Conservation (phyloP, 1,140 invertebrate genomes). For the Coenobita brevimanus region DNA sequence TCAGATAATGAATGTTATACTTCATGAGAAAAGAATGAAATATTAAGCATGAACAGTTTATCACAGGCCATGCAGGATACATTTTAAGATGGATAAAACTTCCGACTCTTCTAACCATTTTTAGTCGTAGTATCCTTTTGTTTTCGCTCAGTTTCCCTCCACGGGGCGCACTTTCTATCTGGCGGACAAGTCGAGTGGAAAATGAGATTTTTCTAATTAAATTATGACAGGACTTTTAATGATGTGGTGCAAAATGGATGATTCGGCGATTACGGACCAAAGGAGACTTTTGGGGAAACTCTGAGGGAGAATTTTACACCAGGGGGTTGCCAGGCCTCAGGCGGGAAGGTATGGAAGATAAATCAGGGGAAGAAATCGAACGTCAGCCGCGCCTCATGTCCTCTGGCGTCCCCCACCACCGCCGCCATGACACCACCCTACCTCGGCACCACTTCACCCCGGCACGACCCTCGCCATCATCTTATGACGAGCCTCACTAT, state of each 20-base stretch:
- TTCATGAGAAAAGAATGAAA: not conserved
- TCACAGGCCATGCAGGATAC: too few relatives aligned
- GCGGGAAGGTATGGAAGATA: too few relatives aligned
- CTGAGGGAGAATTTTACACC: not conserved
- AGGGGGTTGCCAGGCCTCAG: not conserved
- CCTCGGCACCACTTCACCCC: too few relatives aligned
- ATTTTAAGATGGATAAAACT: too few relatives aligned
- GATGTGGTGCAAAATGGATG: constrained; percentile 64
- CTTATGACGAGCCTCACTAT: too few relatives aligned
- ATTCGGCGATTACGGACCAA: constrained; percentile 44
- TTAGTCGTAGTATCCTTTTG: constrained; percentile 25
- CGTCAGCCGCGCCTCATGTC: too few relatives aligned
- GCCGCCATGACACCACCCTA: too few relatives aligned
- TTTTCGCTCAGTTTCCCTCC: constrained; percentile 42
- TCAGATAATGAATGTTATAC: not conserved
- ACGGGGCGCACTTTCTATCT: constrained; percentile 44
- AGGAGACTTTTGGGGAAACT: constrained; percentile 19
- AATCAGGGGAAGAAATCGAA: too few relatives aligned
- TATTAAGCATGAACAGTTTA: not conserved
- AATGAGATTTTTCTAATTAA: constrained; percentile 66
- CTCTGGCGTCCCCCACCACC: too few relatives aligned
- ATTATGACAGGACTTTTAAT: constrained; percentile 65
- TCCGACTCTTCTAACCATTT: not conserved
- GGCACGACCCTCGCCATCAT: too few relatives aligned
- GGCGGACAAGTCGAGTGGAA: constrained; percentile 52